These are phyloP conservation scores for Ophthalmolycus amberensis DNA, from an alignment of 2,113 vertebrate genomes.

Conservation along the genomic window DNA sequence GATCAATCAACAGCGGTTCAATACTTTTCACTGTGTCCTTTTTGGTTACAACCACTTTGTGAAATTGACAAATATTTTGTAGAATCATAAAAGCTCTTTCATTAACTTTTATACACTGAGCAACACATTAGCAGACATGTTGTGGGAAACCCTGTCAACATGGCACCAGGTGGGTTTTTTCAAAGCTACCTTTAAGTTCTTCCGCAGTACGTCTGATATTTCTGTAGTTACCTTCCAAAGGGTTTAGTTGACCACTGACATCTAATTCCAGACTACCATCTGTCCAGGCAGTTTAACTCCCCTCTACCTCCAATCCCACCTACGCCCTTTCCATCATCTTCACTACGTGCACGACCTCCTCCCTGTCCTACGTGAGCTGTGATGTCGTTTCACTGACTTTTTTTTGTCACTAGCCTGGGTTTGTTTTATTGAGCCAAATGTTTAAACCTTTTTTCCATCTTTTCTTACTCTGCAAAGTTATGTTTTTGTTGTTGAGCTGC, in stretches of 20 bases:
- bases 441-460: neutral
- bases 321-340: neutral
- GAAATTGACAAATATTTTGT: neutral
- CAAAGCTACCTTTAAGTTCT: constrained; percentile 6
- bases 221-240: constrained; percentile 54
- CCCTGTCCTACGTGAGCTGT: neutral
- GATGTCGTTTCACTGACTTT: neutral
- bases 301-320: constrained; percentile 39
- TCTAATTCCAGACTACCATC: constrained; percentile 69
- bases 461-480: neutral
- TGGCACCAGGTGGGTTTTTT: constrained; percentile 11
- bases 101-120: neutral
- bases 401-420: neutral
- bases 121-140: neutral
- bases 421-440: constrained; percentile 16
- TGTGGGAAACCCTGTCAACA: neutral
- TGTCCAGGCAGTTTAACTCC: constrained; percentile 55
- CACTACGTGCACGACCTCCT: constrained; percentile 1
- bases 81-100: neutral
- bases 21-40: neutral
- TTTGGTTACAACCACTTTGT: neutral
- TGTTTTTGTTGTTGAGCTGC: neutral
- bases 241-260: constrained; percentile 61
- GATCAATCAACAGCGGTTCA: neutral
- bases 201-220: constrained; percentile 34